Base-by-base conservation (phyloP, 2,797 vertebrate genomes). In the Phyllotis vaccarum region DNA sequence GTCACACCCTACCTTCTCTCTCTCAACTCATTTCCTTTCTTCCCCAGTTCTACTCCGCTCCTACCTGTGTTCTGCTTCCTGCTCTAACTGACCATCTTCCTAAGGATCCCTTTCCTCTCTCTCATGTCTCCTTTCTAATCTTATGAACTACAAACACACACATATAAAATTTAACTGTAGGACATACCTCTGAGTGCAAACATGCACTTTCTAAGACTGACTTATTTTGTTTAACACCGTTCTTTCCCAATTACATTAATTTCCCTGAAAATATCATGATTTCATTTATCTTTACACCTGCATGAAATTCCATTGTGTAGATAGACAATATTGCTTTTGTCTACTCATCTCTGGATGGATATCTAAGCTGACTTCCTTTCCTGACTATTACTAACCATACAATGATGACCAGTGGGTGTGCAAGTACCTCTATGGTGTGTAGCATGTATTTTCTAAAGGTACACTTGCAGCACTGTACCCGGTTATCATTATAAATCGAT, bases 401-500 rank as follows among this genome's bases (percentile, higher is more conserved):
- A 64, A 22, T 62, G 31, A 11, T 52, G 43, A 27, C 52, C 58
- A 78, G 2, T n/a, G 43, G 7, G 9, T 49, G 37, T 62, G n/a
- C 40, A 76, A 34, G 31, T 89, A 5, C 62, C 56, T 64, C 40
- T 49, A 19, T 88, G 70, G 13, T 72, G 37, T 78, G 14, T 68
- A 81, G 6, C 19, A 8, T 49, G 13, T 27, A 34, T 78, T 93
- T 94, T 34, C 79, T 56, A 92, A 95, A 93, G 21, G 2, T 78
- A 9, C 4, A 52, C 11, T 88, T 85, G 68, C 43, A 46, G 2
- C 86, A 16, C 29, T 93, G 62, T 24, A 75, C 79, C 12, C 60
- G 88, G 34, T 75, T 87, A 27, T 56, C 88, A 64, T 89, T 82
- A 54, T 66, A 83, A 92, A 82, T 81, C 66, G 80, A 92, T 40